Base-by-base conservation (phyloP, 2,113 vertebrate genomes). In the Hymenochirus boettgeri region DNA sequence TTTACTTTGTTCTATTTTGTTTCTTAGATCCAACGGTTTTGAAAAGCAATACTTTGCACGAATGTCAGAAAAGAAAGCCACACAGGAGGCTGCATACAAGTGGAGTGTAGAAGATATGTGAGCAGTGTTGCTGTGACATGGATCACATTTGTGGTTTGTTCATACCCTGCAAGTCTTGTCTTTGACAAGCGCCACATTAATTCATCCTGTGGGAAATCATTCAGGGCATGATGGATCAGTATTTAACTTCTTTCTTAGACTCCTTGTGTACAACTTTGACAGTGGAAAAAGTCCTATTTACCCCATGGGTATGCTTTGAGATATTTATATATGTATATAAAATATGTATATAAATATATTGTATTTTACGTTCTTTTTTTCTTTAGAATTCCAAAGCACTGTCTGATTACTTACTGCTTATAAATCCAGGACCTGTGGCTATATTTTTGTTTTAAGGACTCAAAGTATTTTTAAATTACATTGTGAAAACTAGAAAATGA, bases 41-140 rank as follows among this genome's bases (percentile, higher is more conserved):
- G 96, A 99, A 74, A 83, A 96, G 83, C 90, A 94, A 77, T 88
- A 88, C 72, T 99, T 93, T 62, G 83, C 75, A 25, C 78, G 96
- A 57, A 83, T 94, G 0, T 82, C 94, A 22, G 90, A 93, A 75
- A 93, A 89, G 83, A 95, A 92, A 75, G 94, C 96, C 0, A 74
- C 88, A 2, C 90, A 99, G 75, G 92, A 97, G 62, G 79, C 88
- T 0, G 95, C 96, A 0, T 98, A 99, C 77, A 97, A 98, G 72
- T 99, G 96, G 95, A 98, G 95, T 0, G 94, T 99, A 3, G 96
- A 99, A 77, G 95, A 99, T 76, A 98, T 99, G 96, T 99, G 70
- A 42, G 39, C 17, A 42, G 17, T 13, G 39, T n/a, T 17, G 10
- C 5, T 31, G 17, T 10, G 5, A 31, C 15, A 39, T 39, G 7